Conservation (phyloP, 2,888 invertebrate species). For the Andrena camellia region DNA sequence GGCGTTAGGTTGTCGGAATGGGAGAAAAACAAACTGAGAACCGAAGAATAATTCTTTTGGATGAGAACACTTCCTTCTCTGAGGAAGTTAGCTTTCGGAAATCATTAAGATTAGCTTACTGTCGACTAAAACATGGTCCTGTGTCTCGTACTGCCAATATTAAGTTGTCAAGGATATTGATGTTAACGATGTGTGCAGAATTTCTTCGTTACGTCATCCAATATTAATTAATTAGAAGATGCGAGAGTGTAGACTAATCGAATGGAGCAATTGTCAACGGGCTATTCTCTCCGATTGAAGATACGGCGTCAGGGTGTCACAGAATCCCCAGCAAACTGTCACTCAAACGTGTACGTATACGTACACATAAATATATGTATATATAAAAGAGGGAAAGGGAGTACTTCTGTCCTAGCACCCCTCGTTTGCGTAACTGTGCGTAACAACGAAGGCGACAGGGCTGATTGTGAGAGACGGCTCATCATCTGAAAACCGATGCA, state of each 20-base stretch:
- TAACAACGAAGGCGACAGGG: slow-evolving; percentile 39
- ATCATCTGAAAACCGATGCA: slow-evolving; percentile 13
- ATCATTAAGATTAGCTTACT: no score
- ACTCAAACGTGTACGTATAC: slow-evolving; percentile 78
- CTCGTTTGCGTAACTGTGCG: slow-evolving; percentile 43
- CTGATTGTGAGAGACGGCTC: slow-evolving; percentile 3
- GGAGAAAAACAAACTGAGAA: no score
- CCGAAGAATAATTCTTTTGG: no score
- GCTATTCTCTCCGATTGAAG: slow-evolving; percentile 73
- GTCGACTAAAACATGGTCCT: no score
- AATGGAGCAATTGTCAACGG: slow-evolving; percentile 76
- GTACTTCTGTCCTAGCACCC: slow-evolving; percentile 26
- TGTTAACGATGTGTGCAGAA: not conserved
- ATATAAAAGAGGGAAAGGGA: slow-evolving; percentile 57
- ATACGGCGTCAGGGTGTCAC: slow-evolving; percentile 78
- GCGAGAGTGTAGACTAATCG: not conserved
- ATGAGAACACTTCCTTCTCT: no score
- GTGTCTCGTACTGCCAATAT: no score
- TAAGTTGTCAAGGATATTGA: no score
- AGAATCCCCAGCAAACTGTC: slow-evolving; percentile 81
- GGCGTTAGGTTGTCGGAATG: no score
- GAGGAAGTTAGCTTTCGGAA: no score
- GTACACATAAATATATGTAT: slow-evolving; percentile 58
- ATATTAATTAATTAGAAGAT: not conserved
- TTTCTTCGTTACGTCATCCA: not conserved